Evolutionary conservation across 2,113 vertebrate species (phyloP).

Genomic region (Sarotherodon lohbergeri): DNA sequence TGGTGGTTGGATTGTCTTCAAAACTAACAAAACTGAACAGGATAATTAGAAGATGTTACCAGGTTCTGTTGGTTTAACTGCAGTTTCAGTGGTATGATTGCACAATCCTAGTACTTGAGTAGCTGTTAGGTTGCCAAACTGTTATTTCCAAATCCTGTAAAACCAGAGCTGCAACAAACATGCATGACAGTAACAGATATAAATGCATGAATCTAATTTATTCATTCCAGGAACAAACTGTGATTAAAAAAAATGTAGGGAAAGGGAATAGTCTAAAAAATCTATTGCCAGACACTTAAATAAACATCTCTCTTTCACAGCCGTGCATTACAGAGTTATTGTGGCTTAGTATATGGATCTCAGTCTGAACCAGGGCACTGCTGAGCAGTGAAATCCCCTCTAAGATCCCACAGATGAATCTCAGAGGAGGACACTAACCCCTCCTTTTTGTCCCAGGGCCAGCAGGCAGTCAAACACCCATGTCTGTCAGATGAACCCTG

Average conservation of each 20-base stretch:
- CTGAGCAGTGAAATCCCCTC: conserved; percentile 47
- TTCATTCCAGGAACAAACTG: neutral
- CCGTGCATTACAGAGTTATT: neutral
- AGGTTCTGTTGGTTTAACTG: neutral
- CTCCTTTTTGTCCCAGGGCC: conserved; percentile 25
- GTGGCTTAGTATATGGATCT: conserved; percentile 8
- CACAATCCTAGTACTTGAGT: neutral
- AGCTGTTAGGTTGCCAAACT: neutral
- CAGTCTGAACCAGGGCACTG: conserved; percentile 26
- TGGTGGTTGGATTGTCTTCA: neutral
- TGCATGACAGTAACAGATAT: neutral
- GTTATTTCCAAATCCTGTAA: neutral
- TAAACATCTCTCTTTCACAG: neutral
- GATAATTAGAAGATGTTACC: neutral
- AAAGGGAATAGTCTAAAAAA: neutral
- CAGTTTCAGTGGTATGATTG: neutral
- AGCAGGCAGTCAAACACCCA: conserved; percentile 25
- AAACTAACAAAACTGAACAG: neutral
- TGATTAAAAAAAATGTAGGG: neutral
- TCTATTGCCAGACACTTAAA: neutral
- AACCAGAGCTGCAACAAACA: neutral
- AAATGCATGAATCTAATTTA: neutral
- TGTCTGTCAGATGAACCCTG: conserved; percentile 36
- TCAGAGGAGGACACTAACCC: conserved; percentile 25
- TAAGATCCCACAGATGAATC: conserved; percentile 40